Conservation (phyloP, 1,140 invertebrate species). For the Zeugodacus cucurbitae region DNA sequence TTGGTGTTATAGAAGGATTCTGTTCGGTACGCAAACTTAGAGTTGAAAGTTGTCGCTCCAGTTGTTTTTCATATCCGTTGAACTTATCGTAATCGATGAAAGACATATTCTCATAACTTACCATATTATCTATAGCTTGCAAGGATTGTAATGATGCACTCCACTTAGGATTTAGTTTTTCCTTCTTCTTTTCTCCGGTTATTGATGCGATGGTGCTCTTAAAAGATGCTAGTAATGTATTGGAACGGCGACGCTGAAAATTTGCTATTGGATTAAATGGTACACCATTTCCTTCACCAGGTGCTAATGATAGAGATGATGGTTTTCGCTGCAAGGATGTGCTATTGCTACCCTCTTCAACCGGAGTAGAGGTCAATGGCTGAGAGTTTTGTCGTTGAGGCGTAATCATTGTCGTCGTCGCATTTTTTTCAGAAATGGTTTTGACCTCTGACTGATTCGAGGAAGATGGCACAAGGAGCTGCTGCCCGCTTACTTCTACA, state of each 20-base stretch:
- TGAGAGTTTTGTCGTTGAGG: slow-evolving; percentile 41
- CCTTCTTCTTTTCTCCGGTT: slow-evolving; percentile 54
- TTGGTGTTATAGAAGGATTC: slow-evolving; percentile 19
- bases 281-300: slow-evolving; percentile 41
- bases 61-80: slow-evolving; percentile 62
- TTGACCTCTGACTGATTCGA: not conserved
- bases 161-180: slow-evolving; percentile 63
- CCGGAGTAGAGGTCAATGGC: slow-evolving; percentile 32
- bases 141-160: slow-evolving; percentile 62
- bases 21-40: slow-evolving; percentile 52
- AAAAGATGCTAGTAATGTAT: slow-evolving; percentile 58
- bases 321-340: slow-evolving; percentile 1
- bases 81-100: slow-evolving; percentile 66
- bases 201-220: slow-evolving; percentile 52
- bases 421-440: not conserved
- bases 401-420: slow-evolving; percentile 44
- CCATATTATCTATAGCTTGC: slow-evolving; percentile 65
- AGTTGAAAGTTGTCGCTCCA: slow-evolving; percentile 59
- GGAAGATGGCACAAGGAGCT: slow-evolving; percentile 45
- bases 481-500: slow-evolving; percentile 44
- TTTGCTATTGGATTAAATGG: slow-evolving; percentile 52
- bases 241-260: slow-evolving; percentile 61
- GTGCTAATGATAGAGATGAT: slow-evolving; percentile 48
- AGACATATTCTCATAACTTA: slow-evolving; percentile 64
- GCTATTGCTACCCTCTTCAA: not conserved